Evolutionary conservation across 2,888 invertebrate species (phyloP), one percentile per base, ranked within the genome.

Genomic region (Metacarcinus magister): DNA sequence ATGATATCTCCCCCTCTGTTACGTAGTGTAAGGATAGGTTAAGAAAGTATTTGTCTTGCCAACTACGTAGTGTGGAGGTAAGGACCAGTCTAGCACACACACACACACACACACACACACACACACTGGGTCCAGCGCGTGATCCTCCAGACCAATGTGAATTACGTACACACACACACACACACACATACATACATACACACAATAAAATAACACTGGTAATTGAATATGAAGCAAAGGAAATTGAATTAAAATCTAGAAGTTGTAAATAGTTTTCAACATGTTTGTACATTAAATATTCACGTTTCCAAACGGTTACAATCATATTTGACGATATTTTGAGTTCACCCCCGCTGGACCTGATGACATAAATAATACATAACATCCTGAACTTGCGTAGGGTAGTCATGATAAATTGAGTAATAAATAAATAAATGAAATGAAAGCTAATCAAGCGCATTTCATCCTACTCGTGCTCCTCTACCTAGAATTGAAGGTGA

Each of bases 251-350:
- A 32, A 75, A 75, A 94, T 82, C 67, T 94, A 94, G 67, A 94
- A 75, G 75, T 94, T 94, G 60, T 94, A 94, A 75, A 94, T 82
- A 94, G 43, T 46, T 94, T 43, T 94, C 39, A 39, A 44, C 43
- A 60, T 60, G 28, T 95, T 32, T 60, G 67, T n/a, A 4, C 94
- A 44, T 67, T 54, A 32, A 13, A 60, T 43, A 54, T 43, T 32
- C 75, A 32, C 44, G 60, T 16, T 28, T 23, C 67, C 67, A 44
- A 39, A 67, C 28, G 75, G 28, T 43, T 23, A 44, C 46, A 94
- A 39, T 44, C 67, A 43, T n/a, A 67, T 94, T 39, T 75, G 19
- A 32, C 87, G 87, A 87, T 87, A 87, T 39, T 87, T 87, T 3
- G 87, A 39, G 87, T 87, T 39, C 87, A 39, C 87, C 4, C 32